Evolutionary conservation across 2,888 invertebrate species (phyloP), one percentile per base, ranked within the genome.

Genomic region (Eupeodes luniger): DNA sequence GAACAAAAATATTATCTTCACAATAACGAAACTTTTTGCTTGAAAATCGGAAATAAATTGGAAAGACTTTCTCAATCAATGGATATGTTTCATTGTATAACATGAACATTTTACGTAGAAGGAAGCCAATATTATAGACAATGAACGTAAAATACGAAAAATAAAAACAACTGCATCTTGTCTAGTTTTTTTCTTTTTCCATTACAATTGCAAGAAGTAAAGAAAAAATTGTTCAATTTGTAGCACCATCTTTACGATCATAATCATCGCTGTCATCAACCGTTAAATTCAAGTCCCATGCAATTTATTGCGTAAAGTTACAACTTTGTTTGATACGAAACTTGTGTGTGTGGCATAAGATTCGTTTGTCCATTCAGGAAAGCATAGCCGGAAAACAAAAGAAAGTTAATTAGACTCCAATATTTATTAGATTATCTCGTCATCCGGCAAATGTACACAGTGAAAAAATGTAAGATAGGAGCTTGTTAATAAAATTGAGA

Each of bases 361-460:
- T 49, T 55, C 9, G n/a, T 40, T 6, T 51, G 64, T 57, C 44
- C 53, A 76, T 81, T 76, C 59, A 70, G 67, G 74, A 77, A 69
- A 55, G 49, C 70, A 70, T 70, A 81, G 62, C 55, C 77, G 81
- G 81, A 78, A 77, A 61, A 85, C 72, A 67, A 77, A 85, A 81
- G 85, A 85, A 85, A 85, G 85, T 81, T 85, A 85, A 81, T 85
- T 85, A 85, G 67, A 77, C 77, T 11, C 14, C 61, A 40, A 77
- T 69, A 74, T 85, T 77, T 85, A 85, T 78, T 85, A 85, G 81
- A 81, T 78, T 67, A 49, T 72, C 34, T 69, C 61, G 62, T 81
- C 74, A 85, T 61, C 66, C 70, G 62, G 61, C 62, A 27, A 40
- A 77, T 47, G 0, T 59, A 59, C 59, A 59, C 59, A 7, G 59